Evolutionary conservation across 2,888 invertebrate genomes (phyloP), one percentile per base, ranked within the genome.

Genomic region (Bugula neritina): DNA sequence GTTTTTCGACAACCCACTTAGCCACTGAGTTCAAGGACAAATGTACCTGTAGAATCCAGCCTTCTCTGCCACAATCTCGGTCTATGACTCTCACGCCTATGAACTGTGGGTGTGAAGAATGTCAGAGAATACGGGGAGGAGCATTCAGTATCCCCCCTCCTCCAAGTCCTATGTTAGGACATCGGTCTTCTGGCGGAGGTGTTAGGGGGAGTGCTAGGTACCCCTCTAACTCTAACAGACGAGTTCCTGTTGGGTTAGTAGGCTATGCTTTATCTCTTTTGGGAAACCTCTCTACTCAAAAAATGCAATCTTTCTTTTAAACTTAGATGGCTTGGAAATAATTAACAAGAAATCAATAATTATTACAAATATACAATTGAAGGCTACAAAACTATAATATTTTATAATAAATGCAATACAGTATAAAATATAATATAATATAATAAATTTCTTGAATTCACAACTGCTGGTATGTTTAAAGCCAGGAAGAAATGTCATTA

Each of bases 181-280:
- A 63, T 63, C 27, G 63, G 31, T 63, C 63, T 31, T 13, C 63
- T 13, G 25, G 31, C 5, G 43, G 43, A 43, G 43, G 43, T 29
- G 63, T 63, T 25, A 63, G 63, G n/a, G 17, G 63, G 2, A 63
- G 63, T 27, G 63, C 63, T 27, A 27, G 63, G 31, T 63, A 63
- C n/a, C 63, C 63, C 1, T 63, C 63, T n/a, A 63, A 63, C 31
- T 63, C 63, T 31, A 63, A 63, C 31, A 27, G 63, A 63, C 27
- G 63, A 63, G 31, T 63, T 10, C 10, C 43, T 17, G 17, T 43
- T 43, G 43, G 43, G 63, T 63, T 13, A 63, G 63, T 63, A 5
- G 23, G 17, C 13, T 57, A 25, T 57, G 13, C 5, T 57, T 17
- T 52, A 17, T 10, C 17, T n/a, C n/a, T n/a, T n/a, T n/a, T n/a